Conservation (phyloP, 2,888 invertebrate species). For the Parnassius apollo region DNA sequence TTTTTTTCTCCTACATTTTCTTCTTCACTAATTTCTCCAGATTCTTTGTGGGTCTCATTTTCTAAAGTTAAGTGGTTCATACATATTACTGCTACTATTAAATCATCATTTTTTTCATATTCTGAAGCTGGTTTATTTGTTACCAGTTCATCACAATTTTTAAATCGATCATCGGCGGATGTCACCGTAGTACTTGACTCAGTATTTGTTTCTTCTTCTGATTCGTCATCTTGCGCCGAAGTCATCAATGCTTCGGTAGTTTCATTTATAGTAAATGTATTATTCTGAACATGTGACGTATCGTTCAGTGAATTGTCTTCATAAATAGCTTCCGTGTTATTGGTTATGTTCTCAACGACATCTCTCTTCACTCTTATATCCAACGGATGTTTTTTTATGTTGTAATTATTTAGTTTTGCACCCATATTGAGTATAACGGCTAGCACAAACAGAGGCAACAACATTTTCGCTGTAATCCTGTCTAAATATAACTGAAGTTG, state of each 20-base stretch:
- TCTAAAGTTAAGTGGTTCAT: not conserved
- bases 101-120: too few species aligned
- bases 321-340: not conserved
- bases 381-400: constrained; percentile 18
- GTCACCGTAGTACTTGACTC: too few species aligned
- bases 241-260: not conserved
- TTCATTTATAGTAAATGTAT: too few species aligned
- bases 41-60: not conserved
- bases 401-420: constrained; percentile 18
- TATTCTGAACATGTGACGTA: not conserved
- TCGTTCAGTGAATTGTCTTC: not conserved
- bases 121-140: too few species aligned
- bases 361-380: constrained; percentile 19
- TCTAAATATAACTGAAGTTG: not conserved
- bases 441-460: not conserved
- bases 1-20: not conserved
- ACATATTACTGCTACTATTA: too few species aligned
- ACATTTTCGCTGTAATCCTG: constrained; percentile 6
- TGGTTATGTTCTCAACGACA: not conserved
- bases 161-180: too few species aligned
- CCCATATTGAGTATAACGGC: constrained; percentile 11
- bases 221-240: not conserved
- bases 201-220: not conserved
- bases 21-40: not conserved
- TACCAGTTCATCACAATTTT: too few species aligned